These are phyloP conservation scores for Lepetodrilus schrolli DNA, from an alignment of 2,888 invertebrate species.

Conservation along the genomic window DNA sequence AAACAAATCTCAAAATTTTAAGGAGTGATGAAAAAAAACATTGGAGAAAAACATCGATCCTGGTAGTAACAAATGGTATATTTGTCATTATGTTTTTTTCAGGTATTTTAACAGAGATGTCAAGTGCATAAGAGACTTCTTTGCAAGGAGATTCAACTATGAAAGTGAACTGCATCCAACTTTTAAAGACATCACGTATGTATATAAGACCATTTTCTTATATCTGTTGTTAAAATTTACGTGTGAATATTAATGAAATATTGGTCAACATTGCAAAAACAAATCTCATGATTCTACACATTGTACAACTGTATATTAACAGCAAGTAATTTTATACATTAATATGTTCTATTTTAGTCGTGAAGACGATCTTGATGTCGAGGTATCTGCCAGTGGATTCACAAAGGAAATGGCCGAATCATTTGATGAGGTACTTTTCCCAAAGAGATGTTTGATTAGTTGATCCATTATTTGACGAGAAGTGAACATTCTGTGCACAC, in stretches of 20 bases:
- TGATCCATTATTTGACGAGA: too few relatives aligned
- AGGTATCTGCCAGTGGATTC: slow-evolving; percentile 92
- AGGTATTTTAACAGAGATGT: slow-evolving; percentile 97
- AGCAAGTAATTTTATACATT: neutral
- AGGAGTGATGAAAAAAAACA: too few relatives aligned
- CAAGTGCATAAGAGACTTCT: slow-evolving; percentile 91
- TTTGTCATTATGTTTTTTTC: slow-evolving; percentile 31
- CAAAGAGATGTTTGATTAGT: too few relatives aligned
- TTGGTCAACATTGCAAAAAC: too few relatives aligned
- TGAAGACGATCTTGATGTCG: slow-evolving; percentile 88
- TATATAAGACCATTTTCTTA: too few relatives aligned
- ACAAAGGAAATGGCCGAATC: slow-evolving; percentile 84
- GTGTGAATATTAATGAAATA: too few relatives aligned
- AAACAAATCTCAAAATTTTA: too few relatives aligned
- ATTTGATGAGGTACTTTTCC: slow-evolving; percentile 63
- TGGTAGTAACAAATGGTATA: too few relatives aligned
- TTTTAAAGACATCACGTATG: slow-evolving; percentile 75
- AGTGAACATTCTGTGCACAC: too few relatives aligned
- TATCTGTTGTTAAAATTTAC: too few relatives aligned
- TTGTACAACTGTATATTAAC: neutral
- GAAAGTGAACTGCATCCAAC: slow-evolving; percentile 82
- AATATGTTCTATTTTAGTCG: slow-evolving; percentile 77
- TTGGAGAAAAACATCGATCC: too few relatives aligned
- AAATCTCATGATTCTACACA: too few relatives aligned
- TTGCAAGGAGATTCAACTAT: slow-evolving; percentile 90